Percentiles rank a stretch among this genome's conserved stretches.
phyloP scores from a whole-genome alignment of 1,140 invertebrate species.

The Saccostrea echinata region DNA sequence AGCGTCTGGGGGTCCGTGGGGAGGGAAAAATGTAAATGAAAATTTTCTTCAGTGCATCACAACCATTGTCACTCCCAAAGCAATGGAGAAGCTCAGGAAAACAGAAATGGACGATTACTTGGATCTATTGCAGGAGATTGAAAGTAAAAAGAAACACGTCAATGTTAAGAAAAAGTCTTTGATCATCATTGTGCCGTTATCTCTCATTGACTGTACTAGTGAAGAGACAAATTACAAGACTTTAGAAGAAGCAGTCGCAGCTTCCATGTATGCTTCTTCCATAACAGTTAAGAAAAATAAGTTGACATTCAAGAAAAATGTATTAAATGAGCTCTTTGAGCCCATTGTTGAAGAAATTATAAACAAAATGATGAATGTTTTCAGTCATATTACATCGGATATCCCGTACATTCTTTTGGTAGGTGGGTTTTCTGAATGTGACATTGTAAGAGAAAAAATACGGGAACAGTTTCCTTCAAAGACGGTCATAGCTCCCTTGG shows the following conservation, averaged over 20 bases:
- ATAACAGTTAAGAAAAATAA: neutral
- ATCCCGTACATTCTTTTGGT: conserved; percentile 28
- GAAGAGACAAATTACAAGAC: neutral
- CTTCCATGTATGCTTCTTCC: neutral
- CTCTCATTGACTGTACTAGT: conserved; percentile 3
- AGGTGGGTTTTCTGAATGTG: conserved; percentile 47
- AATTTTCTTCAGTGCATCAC: conserved; percentile 9
- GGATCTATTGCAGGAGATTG: conserved; percentile 41
- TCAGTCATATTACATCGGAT: neutral
- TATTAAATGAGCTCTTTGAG: conserved; percentile 3
- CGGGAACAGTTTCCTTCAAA: neutral
- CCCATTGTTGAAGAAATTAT: neutral
- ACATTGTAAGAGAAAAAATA: conserved; percentile 40
- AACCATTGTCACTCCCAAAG: neutral
- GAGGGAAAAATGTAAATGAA: conserved; percentile 33
- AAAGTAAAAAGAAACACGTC: conserved; percentile 6
- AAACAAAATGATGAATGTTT: neutral
- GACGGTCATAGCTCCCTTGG: conserved; percentile 32
- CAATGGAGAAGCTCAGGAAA: neutral
- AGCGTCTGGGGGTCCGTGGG: conserved; percentile 45
- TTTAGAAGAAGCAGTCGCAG: neutral
- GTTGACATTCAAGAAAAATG: neutral
- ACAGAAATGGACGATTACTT: conserved; percentile 49
- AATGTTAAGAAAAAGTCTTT: neutral
- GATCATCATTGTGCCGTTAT: neutral